Percentiles rank a stretch among this genome's conserved stretches.
These are phyloP conservation scores for Merodon equestris DNA, from an alignment of 2,888 invertebrate species.

Conservation along the genomic window DNA sequence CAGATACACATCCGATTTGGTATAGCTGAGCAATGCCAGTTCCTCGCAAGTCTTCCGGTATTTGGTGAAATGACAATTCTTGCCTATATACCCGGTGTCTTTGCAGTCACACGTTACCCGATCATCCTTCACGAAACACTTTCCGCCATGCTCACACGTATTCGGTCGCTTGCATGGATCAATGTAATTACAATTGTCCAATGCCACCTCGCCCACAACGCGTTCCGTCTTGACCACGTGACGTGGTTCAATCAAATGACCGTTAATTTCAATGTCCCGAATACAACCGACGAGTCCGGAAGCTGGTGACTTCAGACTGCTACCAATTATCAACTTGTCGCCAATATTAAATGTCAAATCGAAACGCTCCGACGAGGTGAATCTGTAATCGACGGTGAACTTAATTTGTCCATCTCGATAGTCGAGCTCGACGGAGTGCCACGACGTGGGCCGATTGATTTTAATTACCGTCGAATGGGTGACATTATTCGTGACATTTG, in stretches of 20 bases:
- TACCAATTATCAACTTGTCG: conserved; percentile 88
- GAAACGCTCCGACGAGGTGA: conserved; percentile 85
- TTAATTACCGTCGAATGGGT: conserved; percentile 90
- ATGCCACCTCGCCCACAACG: conserved; percentile 92
- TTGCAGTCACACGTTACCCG: conserved; percentile 93
- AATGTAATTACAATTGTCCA: conserved; percentile 93
- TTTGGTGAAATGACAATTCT: conserved; percentile 96
- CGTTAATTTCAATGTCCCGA: conserved; percentile 92
- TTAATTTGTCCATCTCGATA: conserved; percentile 87
- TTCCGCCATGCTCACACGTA: conserved; percentile 94
- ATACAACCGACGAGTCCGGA: conserved; percentile 94
- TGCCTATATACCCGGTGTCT: conserved; percentile 94
- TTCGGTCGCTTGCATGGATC: conserved; percentile 93
- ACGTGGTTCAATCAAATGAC: conserved; percentile 88
- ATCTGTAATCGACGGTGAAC: conserved; percentile 87
- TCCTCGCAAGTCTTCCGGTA: conserved; percentile 96
- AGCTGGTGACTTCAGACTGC: conserved; percentile 86
- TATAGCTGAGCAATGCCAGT: conserved; percentile 91
- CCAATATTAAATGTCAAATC: conserved; percentile 84
- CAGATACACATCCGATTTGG: conserved; percentile 92
- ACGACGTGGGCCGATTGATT: conserved; percentile 88
- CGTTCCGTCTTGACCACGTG: conserved; percentile 89
- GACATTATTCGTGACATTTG: conserved; percentile 86
- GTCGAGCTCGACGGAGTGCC: conserved; percentile 90
- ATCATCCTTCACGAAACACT: conserved; percentile 93